Evolutionary conservation across 37 sponge, comb jelly and placozoan genomes (phyloP).

Genomic region (Amphimedon queenslandica): DNA sequence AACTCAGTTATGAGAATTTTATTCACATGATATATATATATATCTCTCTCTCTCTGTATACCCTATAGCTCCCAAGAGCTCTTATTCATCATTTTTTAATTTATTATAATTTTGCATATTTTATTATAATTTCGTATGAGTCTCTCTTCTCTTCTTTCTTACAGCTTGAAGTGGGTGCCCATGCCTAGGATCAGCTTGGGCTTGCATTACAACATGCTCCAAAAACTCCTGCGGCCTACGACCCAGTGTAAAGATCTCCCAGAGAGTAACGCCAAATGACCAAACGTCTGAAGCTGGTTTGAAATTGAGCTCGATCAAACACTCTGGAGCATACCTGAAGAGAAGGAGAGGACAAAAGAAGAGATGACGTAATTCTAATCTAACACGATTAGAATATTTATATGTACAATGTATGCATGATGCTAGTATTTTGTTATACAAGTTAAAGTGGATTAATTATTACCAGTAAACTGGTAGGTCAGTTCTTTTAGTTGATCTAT

Average conservation of each 20-base stretch:
- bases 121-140: no score
- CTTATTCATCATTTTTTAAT: no score
- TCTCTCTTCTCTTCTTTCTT: no score
- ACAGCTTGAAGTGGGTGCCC: background rate
- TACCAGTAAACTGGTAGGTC: conserved; percentile 60
- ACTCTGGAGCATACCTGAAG: conserved; percentile 67
- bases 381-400: background rate
- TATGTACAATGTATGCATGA: background rate
- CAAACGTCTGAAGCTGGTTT: conserved; percentile 55
- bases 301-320: conserved; percentile 37
- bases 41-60: no score
- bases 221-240: conserved; percentile 19
- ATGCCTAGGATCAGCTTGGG: background rate
- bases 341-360: background rate
- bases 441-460: no score
- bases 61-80: no score
- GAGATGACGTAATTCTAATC: background rate
- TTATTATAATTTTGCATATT: no score
- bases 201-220: background rate
- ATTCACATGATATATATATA: no score
- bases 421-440: no score
- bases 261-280: conserved; percentile 61
- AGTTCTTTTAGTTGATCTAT: conserved; percentile 2
- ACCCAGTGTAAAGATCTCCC: conserved; percentile 64
- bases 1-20: no score